Conservation (phyloP, 2,888 invertebrate genomes). For the Ditylenchus weischeri region DNA sequence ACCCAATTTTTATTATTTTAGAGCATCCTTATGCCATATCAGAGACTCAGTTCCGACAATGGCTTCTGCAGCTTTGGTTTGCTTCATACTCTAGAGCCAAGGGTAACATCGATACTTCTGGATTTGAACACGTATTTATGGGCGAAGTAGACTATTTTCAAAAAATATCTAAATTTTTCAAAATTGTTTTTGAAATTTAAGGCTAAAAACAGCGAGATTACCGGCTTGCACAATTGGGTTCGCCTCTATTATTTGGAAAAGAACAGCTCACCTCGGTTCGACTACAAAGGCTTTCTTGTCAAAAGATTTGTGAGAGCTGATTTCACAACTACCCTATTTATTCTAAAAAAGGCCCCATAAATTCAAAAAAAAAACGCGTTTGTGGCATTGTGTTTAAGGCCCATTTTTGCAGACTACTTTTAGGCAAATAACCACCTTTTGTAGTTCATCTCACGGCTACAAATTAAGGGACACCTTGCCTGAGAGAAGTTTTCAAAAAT, state of each 20-base stretch:
- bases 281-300: constrained; percentile 55
- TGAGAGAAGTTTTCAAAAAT: too few species aligned
- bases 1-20: constrained; percentile 18
- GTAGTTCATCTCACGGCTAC: too few species aligned
- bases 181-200: constrained; percentile 18
- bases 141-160: constrained; percentile 68
- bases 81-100: constrained; percentile 75
- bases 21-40: constrained; percentile 49
- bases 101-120: constrained; percentile 75
- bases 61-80: constrained; percentile 63
- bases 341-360: too few species aligned
- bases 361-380: too few species aligned
- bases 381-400: too few species aligned
- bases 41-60: constrained; percentile 51
- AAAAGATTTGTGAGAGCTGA: constrained; percentile 47
- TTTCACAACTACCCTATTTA: neutral
- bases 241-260: constrained; percentile 76
- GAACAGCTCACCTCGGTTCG: constrained; percentile 34
- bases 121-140: constrained; percentile 87
- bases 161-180: neutral
- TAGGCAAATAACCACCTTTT: too few species aligned
- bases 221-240: constrained; percentile 86
- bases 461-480: too few species aligned
- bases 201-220: constrained; percentile 73
- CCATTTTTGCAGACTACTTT: too few species aligned